Conservation (phyloP, 2,113 vertebrate species). For the Rhynchopsitta pachyrhyncha region DNA sequence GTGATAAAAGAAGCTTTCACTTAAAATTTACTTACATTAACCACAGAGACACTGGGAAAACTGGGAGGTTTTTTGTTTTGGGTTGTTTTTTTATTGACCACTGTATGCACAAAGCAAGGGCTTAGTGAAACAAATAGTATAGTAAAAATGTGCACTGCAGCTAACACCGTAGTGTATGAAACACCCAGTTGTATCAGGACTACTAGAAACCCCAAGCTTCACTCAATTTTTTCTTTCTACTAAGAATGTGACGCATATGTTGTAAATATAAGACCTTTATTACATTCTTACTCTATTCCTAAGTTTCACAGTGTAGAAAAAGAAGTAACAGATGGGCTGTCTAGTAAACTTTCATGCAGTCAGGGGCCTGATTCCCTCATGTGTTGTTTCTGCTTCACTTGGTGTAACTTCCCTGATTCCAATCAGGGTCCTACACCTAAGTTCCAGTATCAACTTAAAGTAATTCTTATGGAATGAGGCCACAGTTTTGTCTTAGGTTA, state of each 20-base stretch:
- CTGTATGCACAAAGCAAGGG: not conserved
- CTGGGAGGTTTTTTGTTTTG: not conserved
- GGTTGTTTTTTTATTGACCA: not conserved
- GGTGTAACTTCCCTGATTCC: not conserved
- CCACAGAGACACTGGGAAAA: conserved; percentile 1
- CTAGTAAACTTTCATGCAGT: not conserved
- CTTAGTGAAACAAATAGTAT: not conserved
- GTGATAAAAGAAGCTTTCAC: conserved; percentile 61
- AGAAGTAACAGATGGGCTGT: not conserved
- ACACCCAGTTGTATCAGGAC: not conserved
- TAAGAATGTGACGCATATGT: not conserved
- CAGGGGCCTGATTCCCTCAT: not conserved
- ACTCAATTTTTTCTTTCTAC: not conserved
- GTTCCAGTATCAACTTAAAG: not conserved
- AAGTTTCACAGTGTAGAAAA: not conserved
- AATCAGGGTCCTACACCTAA: not conserved
- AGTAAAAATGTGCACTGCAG: conserved; percentile 29
- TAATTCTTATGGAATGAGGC: not conserved
- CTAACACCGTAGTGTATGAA: not conserved
- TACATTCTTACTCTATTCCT: not conserved
- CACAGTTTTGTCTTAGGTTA: not conserved
- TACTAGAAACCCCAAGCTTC: not conserved
- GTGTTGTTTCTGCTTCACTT: not conserved
- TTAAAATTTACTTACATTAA: conserved; percentile 45
- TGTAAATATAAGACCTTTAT: not conserved